Evolutionary conservation across 2,113 vertebrate species (phyloP).

Genomic region (Triplophysa dalaica): DNA sequence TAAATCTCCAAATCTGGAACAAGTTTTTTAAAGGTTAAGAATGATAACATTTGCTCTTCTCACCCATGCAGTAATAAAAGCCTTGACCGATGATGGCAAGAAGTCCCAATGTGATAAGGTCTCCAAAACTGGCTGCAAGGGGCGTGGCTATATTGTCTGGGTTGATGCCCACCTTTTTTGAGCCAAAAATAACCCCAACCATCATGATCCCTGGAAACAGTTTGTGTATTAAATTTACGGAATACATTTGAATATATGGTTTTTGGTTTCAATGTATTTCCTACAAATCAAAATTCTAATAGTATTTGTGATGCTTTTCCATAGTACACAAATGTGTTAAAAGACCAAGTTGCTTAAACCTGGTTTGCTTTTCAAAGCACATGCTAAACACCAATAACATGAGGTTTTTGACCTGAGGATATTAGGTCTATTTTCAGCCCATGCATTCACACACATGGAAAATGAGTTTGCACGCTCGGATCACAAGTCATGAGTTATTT

Average conservation of each 20-base stretch:
- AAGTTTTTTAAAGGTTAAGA: background rate
- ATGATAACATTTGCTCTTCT: slow-evolving; percentile 2
- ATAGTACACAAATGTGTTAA: too few species aligned
- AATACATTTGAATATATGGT: too few species aligned
- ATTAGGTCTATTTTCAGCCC: background rate
- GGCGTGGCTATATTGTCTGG: slow-evolving; percentile 96
- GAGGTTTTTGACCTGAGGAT: background rate
- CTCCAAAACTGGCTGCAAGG: slow-evolving; percentile 92
- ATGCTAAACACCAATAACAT: background rate
- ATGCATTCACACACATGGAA: background rate
- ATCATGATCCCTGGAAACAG: slow-evolving; percentile 81
- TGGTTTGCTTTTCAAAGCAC: background rate
- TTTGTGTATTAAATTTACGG: background rate
- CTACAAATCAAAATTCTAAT: too few species aligned
- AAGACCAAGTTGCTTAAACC: background rate
- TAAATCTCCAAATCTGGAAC: background rate
- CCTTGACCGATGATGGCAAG: slow-evolving; percentile 83
- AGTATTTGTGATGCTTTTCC: too few species aligned
- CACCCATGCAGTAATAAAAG: slow-evolving; percentile 84
- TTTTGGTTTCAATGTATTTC: too few species aligned
- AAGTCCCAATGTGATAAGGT: slow-evolving; percentile 88
- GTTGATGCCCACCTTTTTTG: slow-evolving; percentile 86
- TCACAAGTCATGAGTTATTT: slow-evolving; percentile 17
- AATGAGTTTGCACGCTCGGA: slow-evolving; percentile 23
- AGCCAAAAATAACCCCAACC: slow-evolving; percentile 85